These are phyloP conservation scores for Pantherophis vulpinus DNA, from an alignment of 2,797 vertebrate species.

Conservation along the genomic window DNA sequence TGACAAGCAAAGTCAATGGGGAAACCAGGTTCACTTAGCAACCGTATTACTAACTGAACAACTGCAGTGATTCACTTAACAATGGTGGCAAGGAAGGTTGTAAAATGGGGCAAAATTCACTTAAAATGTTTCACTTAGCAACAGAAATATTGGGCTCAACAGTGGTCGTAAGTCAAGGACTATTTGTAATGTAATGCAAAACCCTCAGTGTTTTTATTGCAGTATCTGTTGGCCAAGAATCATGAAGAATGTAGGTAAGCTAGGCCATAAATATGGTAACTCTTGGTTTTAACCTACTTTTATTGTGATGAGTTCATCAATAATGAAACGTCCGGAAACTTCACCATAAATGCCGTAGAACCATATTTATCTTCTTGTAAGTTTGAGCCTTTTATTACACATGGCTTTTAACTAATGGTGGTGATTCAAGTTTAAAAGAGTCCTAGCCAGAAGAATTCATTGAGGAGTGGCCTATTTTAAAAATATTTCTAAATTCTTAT, in stretches of 20 bases:
- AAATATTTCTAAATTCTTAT: neutral
- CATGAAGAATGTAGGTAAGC: neutral
- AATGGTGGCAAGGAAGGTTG: too few relatives aligned
- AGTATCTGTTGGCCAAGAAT: neutral
- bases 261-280: neutral
- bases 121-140: too few relatives aligned
- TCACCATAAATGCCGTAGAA: neutral
- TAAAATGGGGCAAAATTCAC: too few relatives aligned
- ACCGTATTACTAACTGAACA: too few relatives aligned
- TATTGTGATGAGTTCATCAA: neutral
- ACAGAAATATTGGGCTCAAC: too few relatives aligned
- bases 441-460: neutral
- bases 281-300: rapidly evolving
- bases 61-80: too few relatives aligned
- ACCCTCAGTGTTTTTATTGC: neutral
- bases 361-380: neutral
- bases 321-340: neutral
- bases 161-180: too few relatives aligned
- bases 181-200: neutral
- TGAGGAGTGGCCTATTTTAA: neutral
- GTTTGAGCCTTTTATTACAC: rapidly evolving
- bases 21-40: too few relatives aligned
- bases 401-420: neutral
- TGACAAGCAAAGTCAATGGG: too few relatives aligned
- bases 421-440: neutral